Evolutionary conservation across 2,797 vertebrate genomes (phyloP), one percentile per base, ranked within the genome.

Genomic region (Sternotherus odoratus): DNA sequence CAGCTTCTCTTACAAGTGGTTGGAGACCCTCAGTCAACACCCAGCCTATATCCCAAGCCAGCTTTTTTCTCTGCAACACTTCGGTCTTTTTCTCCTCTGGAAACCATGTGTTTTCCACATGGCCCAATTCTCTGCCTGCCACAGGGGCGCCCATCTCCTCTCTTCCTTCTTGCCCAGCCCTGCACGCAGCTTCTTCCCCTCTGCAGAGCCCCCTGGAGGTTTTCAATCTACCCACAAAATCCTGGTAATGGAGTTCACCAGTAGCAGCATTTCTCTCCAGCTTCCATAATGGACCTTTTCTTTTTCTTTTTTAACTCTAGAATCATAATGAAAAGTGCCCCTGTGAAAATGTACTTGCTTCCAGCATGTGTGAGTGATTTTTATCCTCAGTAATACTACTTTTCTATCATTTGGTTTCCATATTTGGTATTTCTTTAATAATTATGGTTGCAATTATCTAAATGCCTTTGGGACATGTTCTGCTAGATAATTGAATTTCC

Each of bases 361-460:
- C 26, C 92, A 66, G 90, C 80, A 0, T 0, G 0, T 0, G 54
- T 2, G 16, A 36, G 2, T 26, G 79, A 1, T 2, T 72, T 60
- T 69, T 80, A 87, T 83, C 15, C 90, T 84, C 74, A 4, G 53
- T 16, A 43, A 24, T 0, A 1, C 43, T 4, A 1, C 80, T 75
- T 79, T 26, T 75, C 92, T 17, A 19, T 90, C 92, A 3, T 17
- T 89, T 60, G 23, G 26, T 30, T 86, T 95, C 96, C 79, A 85
- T 85, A 83, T 83, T 93, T 95, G 93, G 85, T 48, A 23, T 94
- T 90, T 88, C 90, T 82, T 96, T 97, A 93, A 91, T 93, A 94
- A 95, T 96, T 91, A 90, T 63, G 93, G 95, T 95, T 96, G 93
- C 91, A 94, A 95, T 96, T 94, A 95, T 93, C 92, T 48, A n/a